These are phyloP conservation scores for Sebastes kiyomatsui DNA, from an alignment of 2,797 vertebrate genomes.

Conservation along the genomic window DNA sequence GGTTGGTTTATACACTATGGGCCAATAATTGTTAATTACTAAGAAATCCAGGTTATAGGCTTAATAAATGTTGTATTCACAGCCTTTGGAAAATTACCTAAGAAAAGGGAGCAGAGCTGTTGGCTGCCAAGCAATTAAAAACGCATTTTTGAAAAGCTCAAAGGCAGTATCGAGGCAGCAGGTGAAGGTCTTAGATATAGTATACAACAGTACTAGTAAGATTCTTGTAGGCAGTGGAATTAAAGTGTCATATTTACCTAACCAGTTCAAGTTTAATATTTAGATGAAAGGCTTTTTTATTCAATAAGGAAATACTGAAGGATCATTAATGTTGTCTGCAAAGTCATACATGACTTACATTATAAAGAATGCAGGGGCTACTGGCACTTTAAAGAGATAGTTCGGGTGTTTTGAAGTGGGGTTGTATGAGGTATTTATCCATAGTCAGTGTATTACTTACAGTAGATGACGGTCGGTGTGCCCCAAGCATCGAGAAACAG, in stretches of 20 bases:
- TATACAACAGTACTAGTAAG: not conserved
- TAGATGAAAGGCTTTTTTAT: not conserved
- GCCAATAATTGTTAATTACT: constrained; percentile 20
- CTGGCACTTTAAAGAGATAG: not conserved
- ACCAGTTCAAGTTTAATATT: not conserved
- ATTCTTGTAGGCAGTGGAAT: not conserved
- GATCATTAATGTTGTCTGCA: not conserved
- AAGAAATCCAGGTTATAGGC: constrained; percentile 9
- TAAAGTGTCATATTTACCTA: not conserved
- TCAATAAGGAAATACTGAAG: not conserved
- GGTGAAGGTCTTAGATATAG: not conserved
- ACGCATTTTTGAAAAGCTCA: constrained; percentile 2
- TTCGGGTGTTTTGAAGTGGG: too few species aligned
- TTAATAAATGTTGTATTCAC: constrained; percentile 14
- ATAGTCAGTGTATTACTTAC: too few species aligned
- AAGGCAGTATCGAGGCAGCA: not conserved
- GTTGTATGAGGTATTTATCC: too few species aligned
- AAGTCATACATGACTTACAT: not conserved
- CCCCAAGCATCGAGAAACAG: too few species aligned
- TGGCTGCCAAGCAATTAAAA: constrained; percentile 8
- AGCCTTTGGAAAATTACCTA: constrained; percentile 15
- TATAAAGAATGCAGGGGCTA: not conserved
- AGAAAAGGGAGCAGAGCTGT: not conserved
- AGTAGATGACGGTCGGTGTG: too few species aligned
- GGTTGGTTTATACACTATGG: not conserved